Conservation (phyloP, 2,113 vertebrate genomes). For the Eublepharis macularius region DNA sequence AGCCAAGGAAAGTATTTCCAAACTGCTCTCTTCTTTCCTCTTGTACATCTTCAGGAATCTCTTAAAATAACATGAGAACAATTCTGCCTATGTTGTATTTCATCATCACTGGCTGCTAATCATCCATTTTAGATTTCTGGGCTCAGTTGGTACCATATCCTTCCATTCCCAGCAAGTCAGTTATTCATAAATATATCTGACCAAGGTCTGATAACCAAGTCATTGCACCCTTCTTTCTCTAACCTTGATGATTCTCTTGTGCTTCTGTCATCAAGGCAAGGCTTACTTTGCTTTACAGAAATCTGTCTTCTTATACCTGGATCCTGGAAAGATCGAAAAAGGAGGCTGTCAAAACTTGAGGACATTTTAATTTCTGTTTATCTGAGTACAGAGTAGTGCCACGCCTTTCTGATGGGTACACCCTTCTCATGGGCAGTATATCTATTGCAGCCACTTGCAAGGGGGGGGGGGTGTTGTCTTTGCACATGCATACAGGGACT, state of each 20-base stretch:
- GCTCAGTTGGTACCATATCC: not conserved
- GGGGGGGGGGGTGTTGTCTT: not conserved
- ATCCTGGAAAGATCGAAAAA: not conserved
- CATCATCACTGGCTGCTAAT: not conserved
- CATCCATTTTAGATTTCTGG: not conserved
- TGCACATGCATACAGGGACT: not conserved
- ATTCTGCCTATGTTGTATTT: not conserved
- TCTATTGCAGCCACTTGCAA: not conserved
- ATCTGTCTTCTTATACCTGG: not conserved
- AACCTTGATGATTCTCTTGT: not conserved
- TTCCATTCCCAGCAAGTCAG: not conserved
- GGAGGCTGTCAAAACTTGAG: not conserved
- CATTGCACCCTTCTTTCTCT: not conserved
- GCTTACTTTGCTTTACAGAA: not conserved
- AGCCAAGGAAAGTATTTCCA: not conserved
- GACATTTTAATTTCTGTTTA: not conserved
- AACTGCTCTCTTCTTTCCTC: not conserved
- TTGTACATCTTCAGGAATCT: not conserved
- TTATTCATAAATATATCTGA: not conserved
- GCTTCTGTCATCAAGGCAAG: not conserved
- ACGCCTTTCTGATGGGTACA: not conserved
- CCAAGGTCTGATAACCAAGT: not conserved
- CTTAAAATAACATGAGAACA: not conserved
- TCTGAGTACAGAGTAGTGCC: not conserved
- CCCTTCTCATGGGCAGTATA: not conserved